These are phyloP conservation scores for Falco naumanni DNA, from an alignment of 2,797 vertebrate genomes.

Conservation along the genomic window DNA sequence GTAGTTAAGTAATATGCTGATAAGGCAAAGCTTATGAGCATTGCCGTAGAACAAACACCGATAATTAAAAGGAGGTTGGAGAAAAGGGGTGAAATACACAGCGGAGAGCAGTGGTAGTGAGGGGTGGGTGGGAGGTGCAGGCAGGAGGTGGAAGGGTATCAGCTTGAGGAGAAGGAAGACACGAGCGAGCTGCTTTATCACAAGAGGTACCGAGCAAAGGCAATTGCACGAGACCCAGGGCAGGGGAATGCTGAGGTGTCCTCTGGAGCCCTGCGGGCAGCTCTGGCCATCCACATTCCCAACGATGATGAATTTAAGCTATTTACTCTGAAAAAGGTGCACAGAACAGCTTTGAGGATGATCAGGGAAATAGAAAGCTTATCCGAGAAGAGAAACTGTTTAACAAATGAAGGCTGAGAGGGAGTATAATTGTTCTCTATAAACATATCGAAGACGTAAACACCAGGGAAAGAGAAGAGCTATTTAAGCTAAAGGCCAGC, in stretches of 20 bases:
- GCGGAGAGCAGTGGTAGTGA: neutral
- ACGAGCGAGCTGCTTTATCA: neutral
- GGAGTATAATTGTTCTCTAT: slow-evolving; percentile 40
- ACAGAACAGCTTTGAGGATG: neutral
- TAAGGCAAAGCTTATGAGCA: neutral
- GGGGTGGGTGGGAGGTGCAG: neutral
- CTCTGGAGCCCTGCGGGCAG: neutral
- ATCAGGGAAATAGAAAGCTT: slow-evolving; percentile 3
- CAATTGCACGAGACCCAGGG: neutral
- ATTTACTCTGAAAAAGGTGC: neutral
- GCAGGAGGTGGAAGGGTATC: neutral
- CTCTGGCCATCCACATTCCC: neutral
- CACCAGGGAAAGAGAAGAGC: neutral
- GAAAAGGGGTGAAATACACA: neutral
- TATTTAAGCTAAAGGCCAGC: slow-evolving; percentile 30
- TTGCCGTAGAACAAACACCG: neutral
- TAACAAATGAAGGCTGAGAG: slow-evolving; percentile 43
- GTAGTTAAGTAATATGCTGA: neutral
- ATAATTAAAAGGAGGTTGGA: neutral
- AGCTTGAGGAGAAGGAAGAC: neutral
- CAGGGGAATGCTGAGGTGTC: neutral
- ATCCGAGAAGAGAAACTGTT: slow-evolving; percentile 13
- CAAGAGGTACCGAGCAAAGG: neutral
- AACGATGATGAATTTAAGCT: neutral
- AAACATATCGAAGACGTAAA: slow-evolving; percentile 53